Evolutionary conservation across 2,113 vertebrate species (phyloP).

Genomic region (Hypomesus transpacificus): DNA sequence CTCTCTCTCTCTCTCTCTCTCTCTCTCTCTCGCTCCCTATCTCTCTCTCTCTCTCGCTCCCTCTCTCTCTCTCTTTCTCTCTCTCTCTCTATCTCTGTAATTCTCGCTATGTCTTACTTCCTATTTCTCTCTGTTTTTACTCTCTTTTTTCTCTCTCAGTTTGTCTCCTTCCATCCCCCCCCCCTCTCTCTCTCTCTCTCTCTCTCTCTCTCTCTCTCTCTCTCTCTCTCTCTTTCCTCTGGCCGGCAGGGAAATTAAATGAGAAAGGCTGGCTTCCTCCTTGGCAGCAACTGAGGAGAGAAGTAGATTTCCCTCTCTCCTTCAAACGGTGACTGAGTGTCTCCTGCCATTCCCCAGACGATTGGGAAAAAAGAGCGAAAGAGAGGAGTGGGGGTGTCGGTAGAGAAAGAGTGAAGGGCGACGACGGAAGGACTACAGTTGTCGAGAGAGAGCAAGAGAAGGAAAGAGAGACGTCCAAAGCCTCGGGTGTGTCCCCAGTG

Average conservation of each 20-base stretch:
- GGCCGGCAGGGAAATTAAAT: constrained; percentile 14
- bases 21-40: neutral
- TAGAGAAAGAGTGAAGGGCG: neutral
- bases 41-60: neutral
- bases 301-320: constrained; percentile 19
- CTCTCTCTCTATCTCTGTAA: constrained; percentile 8
- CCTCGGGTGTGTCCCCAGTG: too few relatives aligned
- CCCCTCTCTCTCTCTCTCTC: neutral
- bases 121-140: neutral
- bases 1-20: neutral
- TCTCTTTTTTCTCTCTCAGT: neutral
- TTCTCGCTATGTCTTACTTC: constrained; percentile 12
- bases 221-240: constrained; percentile 2
- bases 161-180: neutral
- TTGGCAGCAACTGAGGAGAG: constrained; percentile 18
- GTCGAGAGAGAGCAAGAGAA: neutral
- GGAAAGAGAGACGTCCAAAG: neutral
- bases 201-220: neutral
- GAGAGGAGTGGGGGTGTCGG: neutral
- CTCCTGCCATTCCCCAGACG: constrained; percentile 50
- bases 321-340: constrained; percentile 10
- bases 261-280: neutral
- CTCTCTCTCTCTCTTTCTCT: neutral
- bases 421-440: neutral
- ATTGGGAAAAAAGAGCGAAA: constrained; percentile 67